Conservation (phyloP, 1,140 invertebrate species). For the Xylocopa sonorina region DNA sequence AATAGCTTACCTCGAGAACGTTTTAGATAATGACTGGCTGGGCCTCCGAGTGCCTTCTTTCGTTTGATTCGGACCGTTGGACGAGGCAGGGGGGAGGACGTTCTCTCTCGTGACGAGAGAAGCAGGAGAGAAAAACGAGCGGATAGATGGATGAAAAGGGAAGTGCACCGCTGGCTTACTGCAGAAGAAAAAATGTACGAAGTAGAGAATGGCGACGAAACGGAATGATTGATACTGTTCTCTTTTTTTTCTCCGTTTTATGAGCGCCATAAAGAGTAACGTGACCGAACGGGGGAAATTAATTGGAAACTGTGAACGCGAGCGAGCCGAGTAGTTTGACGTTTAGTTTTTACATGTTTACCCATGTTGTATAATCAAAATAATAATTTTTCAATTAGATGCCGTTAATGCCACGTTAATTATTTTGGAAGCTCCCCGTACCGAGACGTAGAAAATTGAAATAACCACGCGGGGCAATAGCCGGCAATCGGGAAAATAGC, state of each 20-base stretch:
- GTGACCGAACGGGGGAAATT: conserved; percentile 1
- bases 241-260: background rate
- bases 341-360: background rate
- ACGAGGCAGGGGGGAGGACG: background rate
- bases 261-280: background rate
- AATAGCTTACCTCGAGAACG: conserved; percentile 65
- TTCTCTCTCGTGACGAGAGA: background rate
- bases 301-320: background rate
- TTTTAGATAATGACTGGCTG: conserved; percentile 68
- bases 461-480: conserved; percentile 1
- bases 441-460: no score
- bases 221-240: conserved; percentile 25
- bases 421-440: no score
- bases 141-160: conserved; percentile 4
- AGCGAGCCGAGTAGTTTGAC: background rate
- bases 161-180: background rate
- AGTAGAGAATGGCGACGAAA: background rate
- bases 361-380: no score
- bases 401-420: background rate
- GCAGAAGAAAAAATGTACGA: background rate
- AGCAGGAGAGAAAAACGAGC: background rate
- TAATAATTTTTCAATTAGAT: no score
- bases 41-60: conserved; percentile 54
- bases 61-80: conserved; percentile 51
- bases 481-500: no score